These are phyloP conservation scores for Chamaedrilus cognettii DNA, from an alignment of 2,888 invertebrate species.

Conservation along the genomic window DNA sequence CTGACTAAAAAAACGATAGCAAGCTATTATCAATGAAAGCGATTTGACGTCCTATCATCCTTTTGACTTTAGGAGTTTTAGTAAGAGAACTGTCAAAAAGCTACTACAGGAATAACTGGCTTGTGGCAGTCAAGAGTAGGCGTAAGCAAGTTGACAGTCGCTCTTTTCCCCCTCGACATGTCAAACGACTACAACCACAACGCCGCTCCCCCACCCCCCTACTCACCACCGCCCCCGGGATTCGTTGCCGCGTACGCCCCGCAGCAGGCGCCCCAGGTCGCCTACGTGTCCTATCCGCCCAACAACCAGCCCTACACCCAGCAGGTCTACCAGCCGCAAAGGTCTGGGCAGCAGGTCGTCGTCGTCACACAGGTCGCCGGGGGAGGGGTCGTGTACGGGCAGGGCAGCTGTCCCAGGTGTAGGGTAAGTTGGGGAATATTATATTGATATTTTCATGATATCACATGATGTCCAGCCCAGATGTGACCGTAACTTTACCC, in stretches of 20 bases:
- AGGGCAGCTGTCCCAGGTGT: background rate
- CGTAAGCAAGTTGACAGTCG: too few relatives aligned
- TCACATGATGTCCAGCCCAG: background rate
- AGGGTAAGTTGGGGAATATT: background rate
- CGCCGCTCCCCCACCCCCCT: constrained; percentile 3
- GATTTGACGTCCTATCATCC: too few relatives aligned
- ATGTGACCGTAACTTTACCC: too few relatives aligned
- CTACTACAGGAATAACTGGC: too few relatives aligned
- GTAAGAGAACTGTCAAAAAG: too few relatives aligned
- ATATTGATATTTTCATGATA: background rate
- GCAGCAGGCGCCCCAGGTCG: background rate
- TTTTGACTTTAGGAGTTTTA: too few relatives aligned
- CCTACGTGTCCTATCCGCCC: background rate
- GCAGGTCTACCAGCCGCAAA: constrained; percentile 1
- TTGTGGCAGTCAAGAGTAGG: too few relatives aligned
- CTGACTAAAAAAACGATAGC: too few relatives aligned
- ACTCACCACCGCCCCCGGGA: constrained; percentile 2
- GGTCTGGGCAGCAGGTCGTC: background rate
- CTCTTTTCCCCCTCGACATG: too few relatives aligned
- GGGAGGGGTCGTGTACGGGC: background rate
- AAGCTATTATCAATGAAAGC: too few relatives aligned
- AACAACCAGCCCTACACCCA: background rate
- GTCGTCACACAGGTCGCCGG: background rate
- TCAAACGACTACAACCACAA: too few relatives aligned
- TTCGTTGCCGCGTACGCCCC: background rate